Conservation (phyloP, 2,888 invertebrate species). For the Trachelus tabidus region DNA sequence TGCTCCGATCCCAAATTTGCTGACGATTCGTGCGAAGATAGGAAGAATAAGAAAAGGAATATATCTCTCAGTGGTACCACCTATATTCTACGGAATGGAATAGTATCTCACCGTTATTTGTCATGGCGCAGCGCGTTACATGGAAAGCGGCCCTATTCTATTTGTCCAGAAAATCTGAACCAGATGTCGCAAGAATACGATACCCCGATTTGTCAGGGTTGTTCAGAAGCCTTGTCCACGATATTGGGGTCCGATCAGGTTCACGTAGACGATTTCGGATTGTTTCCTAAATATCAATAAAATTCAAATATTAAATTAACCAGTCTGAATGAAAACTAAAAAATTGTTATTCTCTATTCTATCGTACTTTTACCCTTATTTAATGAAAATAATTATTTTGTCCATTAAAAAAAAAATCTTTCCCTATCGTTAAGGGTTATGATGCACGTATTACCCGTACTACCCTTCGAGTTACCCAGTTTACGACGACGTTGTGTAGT, state of each 20-base stretch:
- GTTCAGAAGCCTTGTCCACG: background rate
- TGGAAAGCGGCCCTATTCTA: constrained; percentile 14
- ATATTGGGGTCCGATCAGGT: background rate
- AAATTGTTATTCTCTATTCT: background rate
- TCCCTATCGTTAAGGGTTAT: background rate
- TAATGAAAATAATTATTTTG: background rate
- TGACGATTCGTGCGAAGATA: background rate
- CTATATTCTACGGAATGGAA: background rate
- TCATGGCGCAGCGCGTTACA: background rate
- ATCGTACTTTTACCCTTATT: background rate
- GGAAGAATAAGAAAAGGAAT: background rate
- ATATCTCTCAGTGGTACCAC: background rate
- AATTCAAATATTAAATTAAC: background rate
- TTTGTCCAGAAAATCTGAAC: constrained; percentile 30
- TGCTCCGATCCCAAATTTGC: background rate
- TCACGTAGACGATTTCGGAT: background rate
- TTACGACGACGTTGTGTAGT: background rate
- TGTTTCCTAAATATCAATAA: background rate
- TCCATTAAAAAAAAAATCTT: background rate
- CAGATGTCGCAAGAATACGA: constrained; percentile 27
- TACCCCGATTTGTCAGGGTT: constrained; percentile 6
- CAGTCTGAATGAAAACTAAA: background rate
- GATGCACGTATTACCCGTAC: background rate
- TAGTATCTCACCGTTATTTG: background rate
- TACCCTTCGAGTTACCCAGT: background rate